Evolutionary conservation across 1,140 invertebrate genomes (phyloP).

Genomic region (Halotydeus destructor): DNA sequence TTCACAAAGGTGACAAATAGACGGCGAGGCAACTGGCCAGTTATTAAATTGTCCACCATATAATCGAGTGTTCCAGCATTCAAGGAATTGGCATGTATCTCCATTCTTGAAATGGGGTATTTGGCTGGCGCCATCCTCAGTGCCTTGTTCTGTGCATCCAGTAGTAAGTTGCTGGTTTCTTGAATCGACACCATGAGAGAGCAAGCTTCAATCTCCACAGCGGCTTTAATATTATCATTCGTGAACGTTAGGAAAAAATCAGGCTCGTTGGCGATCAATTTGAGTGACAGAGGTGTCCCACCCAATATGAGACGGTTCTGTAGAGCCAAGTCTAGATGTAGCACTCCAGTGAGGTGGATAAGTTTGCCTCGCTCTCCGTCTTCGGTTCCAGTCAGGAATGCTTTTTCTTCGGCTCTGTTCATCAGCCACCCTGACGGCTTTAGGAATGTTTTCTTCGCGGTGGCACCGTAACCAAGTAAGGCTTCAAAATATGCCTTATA

Average conservation of each 20-base stretch:
- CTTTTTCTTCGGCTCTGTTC: neutral
- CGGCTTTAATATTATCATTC: neutral
- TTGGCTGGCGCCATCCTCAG: neutral
- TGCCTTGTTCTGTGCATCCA: neutral
- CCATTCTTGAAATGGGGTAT: neutral
- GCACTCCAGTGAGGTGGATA: neutral
- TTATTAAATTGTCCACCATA: conserved; percentile 11
- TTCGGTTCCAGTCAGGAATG: neutral
- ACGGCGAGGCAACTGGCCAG: neutral
- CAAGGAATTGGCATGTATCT: neutral
- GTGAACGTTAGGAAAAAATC: neutral
- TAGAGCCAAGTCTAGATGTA: neutral
- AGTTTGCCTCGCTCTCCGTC: neutral
- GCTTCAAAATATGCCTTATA: conserved; percentile 28
- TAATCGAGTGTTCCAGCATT: neutral
- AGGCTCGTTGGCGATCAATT: neutral
- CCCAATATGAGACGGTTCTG: neutral
- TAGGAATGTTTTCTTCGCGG: conserved; percentile 25
- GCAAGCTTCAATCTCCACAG: neutral
- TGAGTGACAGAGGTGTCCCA: neutral
- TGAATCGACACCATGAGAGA: neutral
- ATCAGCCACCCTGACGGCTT: neutral
- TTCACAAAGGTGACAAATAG: conserved; percentile 5
- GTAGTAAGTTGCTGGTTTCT: neutral
- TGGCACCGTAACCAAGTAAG: conserved; percentile 22